Base-by-base conservation (phyloP, 2,888 invertebrate genomes). In the Lithodes maja region DNA sequence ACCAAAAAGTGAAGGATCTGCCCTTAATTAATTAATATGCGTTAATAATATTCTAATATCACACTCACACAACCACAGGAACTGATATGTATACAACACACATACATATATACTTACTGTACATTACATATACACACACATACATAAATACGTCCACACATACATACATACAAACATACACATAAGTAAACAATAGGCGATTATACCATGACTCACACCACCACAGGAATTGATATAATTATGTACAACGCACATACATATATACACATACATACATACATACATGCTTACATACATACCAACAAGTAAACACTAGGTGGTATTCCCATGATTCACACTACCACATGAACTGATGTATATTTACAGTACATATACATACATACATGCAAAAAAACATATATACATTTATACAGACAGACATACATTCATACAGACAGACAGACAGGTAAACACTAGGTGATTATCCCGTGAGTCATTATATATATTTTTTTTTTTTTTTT, bases 151-250 rank as follows among this genome's bases (percentile, higher is more conserved):
- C 9, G 52, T 49, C 2, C 75, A 84, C 33, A 75, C 71, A 75
- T 15, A 75, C 55, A 71, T 49, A 77, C 75, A 84, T 55, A 54
- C 53, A 74, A 53, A 74, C 74, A 74, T 54, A 83, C 74, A 83
- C 61, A 71, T 54, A 71, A n/a, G 53, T 53, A 71, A n/a, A 74
- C 74, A 83, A 33, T 33, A 33, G 33, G 33, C 0, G 33, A 33
- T 33, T 33, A 33, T 33, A 33, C 33, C 33, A 33, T 33, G 33
- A 33, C 74, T 7, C 17, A 68, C 74, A 83, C 74, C 9, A n/a
- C 50, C 53, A 50, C 71, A 71, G 12, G 9, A 49, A 69, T 50
- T 1, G 12, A n/a, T 15, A 53, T 5, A n/a, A n/a, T n/a, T n/a
- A 52, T 12, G 33, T 53, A 33, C 12, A 5, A 68, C n/a, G 50